Base-by-base conservation (phyloP, 2,113 vertebrate species). In the Macquaria ambigua region DNA sequence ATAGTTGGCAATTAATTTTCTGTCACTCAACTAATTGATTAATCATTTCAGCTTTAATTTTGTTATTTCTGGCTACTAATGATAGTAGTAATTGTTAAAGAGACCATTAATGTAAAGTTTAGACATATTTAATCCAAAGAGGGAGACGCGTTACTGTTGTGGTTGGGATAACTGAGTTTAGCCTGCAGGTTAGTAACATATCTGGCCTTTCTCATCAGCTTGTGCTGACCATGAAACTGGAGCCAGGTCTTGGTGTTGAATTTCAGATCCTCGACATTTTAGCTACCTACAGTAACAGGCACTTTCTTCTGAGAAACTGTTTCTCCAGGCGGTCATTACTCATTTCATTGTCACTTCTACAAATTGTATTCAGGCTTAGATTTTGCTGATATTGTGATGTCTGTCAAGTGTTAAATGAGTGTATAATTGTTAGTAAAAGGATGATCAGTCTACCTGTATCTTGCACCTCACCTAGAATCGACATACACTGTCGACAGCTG, bases 401-500 rank as follows among this genome's bases (percentile, higher is more conserved):
- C 56, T 48, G 68, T 63, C 28, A 37, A 78, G 52, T 56, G 67
- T 63, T 81, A 21, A 72, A 67, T 0, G 16, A 25, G 28, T 20
- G 25, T 4, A 3, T 75, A 73, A 85, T 55, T 68, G 41, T 80
- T 55, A 67, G 50, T 46, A 18, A 64, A 69, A 70, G 5, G 50
- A 48, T 11, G 18, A 55, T 70, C 34, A 25, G 25, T 81, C 76
- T 58, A 41, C 55, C 74, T 58, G 41, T 61, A 14, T 74, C 7
- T 52, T 25, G 66, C 75, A 46, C 18, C 67, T 23, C 16, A 11
- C 37, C 64, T 31, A 3, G 37, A 67, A 72, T 83, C 64, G 43
- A 80, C 64, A 31, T 2, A 2, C 55, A 64, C 15, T 77, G n/a
- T 77, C 83, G 83, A 88, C 85, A 63, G 64, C 70, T 74, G 70